Conservation (phyloP, 2,113 vertebrate species). For the Melanerpes formicivorus region DNA sequence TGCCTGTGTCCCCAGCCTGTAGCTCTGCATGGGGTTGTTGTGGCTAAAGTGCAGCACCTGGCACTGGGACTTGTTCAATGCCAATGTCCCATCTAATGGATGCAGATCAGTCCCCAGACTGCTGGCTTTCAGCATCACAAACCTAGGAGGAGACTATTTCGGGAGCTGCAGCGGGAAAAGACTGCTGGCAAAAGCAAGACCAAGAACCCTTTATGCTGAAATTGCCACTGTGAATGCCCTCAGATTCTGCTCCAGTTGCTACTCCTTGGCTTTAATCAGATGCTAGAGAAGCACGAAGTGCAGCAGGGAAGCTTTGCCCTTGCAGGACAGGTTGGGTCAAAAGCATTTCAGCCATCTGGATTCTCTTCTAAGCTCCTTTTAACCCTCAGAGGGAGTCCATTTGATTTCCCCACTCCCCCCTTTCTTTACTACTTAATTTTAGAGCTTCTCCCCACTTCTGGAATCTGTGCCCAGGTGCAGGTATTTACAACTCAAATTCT, state of each 20-base stretch:
- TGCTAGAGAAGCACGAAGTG: constrained; percentile 19
- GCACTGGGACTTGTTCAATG: too few species aligned
- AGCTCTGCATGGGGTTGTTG: too few species aligned
- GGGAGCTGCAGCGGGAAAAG: constrained; percentile 24
- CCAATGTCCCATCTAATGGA: neutral
- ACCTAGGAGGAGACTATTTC: constrained; percentile 11
- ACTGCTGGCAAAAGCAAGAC: constrained; percentile 16
- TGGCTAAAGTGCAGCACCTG: too few species aligned
- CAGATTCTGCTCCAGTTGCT: neutral
- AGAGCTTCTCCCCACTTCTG: neutral
- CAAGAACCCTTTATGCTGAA: neutral
- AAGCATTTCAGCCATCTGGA: neutral
- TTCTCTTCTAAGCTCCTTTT: constrained; percentile 1
- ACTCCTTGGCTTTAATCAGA: constrained; percentile 13
- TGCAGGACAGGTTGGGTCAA: constrained; percentile 9
- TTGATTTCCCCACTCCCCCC: neutral
- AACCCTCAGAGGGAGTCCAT: constrained; percentile 30
- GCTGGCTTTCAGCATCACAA: neutral
- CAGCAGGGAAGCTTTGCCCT: constrained; percentile 6
- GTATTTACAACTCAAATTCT: neutral
- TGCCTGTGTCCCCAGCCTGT: too few species aligned
- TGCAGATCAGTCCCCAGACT: neutral
- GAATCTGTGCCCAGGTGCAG: too few species aligned
- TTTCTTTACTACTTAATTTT: constrained; percentile 34
- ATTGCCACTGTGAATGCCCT: neutral